A percentile compares a stretch with the other conserved stretches of the same genome.
These are phyloP conservation scores for Apoderus coryli DNA, from an alignment of 2,888 invertebrate species.

Conservation along the genomic window DNA sequence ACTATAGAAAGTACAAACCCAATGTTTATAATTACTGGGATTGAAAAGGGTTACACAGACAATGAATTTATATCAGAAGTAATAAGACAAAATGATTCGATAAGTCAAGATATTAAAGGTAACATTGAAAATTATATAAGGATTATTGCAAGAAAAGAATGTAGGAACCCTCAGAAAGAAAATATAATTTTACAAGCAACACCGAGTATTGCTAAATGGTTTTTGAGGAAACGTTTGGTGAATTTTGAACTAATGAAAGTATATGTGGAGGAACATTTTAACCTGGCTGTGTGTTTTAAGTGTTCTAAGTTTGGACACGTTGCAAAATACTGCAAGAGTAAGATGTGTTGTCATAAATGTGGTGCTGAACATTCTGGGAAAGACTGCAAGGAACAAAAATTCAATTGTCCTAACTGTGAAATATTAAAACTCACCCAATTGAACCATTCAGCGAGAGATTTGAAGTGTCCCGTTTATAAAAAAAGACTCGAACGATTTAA, in stretches of 20 bases:
- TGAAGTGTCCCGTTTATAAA: conserved; percentile 8
- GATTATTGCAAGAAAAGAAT: conserved; percentile 4
- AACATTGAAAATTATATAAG: conserved; percentile 4
- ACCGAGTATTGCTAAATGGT: conserved; percentile 7
- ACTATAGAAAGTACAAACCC: background rate
- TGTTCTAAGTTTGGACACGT: conserved; percentile 8
- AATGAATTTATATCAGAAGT: conserved; percentile 5
- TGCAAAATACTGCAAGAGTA: conserved; percentile 5
- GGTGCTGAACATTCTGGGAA: conserved; percentile 3
- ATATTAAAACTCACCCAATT: conserved; percentile 4
- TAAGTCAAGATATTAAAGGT: conserved; percentile 2
- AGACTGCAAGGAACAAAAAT: background rate
- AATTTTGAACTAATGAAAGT: conserved; percentile 7
- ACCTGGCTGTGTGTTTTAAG: conserved; percentile 7
- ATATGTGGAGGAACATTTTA: conserved; percentile 7
- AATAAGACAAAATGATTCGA: conserved; percentile 4
- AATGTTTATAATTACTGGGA: conserved; percentile 7
- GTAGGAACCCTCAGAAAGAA: conserved; percentile 6
- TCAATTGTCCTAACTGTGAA: conserved; percentile 9
- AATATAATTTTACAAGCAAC: conserved; percentile 7
- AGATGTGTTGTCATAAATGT: conserved; percentile 4
- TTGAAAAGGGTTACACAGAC: conserved; percentile 7
- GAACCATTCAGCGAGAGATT: conserved; percentile 6
- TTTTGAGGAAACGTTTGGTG: conserved; percentile 5
- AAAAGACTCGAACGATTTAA: too few relatives aligned